Percentiles rank a stretch among this genome's conserved stretches.
Conservation (phyloP, 2,113 vertebrate genomes). For the Microcebus lehilahytsara region DNA sequence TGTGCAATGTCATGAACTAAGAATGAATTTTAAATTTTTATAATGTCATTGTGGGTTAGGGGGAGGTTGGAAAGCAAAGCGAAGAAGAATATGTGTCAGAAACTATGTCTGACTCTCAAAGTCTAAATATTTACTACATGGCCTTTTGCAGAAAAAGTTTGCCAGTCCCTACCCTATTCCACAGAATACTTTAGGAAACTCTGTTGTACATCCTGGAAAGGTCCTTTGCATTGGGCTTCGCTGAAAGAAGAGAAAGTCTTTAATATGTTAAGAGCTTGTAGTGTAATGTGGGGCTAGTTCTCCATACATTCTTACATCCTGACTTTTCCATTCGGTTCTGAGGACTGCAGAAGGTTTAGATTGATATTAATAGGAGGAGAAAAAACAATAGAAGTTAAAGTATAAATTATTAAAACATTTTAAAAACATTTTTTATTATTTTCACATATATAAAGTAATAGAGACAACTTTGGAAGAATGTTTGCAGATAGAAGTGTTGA, state of each 20-base stretch:
- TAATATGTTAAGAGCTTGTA: not conserved
- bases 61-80: not conserved
- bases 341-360: not conserved
- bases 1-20: not conserved
- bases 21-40: not conserved
- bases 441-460: not conserved
- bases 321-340: not conserved
- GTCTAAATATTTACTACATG: not conserved
- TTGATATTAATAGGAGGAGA: not conserved
- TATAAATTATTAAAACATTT: not conserved
- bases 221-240: not conserved
- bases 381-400: not conserved
- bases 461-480: not conserved
- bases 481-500: not conserved
- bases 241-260: not conserved
- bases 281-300: not conserved
- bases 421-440: not conserved
- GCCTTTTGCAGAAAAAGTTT: not conserved
- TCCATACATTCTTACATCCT: not conserved
- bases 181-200: not conserved
- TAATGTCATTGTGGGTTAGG: not conserved
- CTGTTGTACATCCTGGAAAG: not conserved
- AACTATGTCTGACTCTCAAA: not conserved
- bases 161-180: not conserved
- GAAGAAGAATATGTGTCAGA: not conserved